Evolutionary conservation across 2,113 vertebrate genomes (phyloP), one percentile per base, ranked within the genome.

Genomic region (Paradoxurus hermaphroditus): DNA sequence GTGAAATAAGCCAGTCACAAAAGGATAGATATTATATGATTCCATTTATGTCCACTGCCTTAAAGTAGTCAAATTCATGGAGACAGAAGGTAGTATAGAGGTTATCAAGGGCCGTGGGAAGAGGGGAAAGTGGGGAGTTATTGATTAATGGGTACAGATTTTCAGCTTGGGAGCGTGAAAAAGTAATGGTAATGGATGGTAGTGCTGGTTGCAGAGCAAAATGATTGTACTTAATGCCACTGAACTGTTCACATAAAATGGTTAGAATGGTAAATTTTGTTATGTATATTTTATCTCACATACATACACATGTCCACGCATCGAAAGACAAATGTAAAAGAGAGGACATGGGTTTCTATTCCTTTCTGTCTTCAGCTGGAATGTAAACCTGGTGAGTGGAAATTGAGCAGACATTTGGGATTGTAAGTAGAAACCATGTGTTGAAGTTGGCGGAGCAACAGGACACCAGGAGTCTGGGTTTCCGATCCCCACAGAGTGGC

Each of bases 291-390:
- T 73, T 85, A 63, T 34, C n/a, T 56, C 4, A 44, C 15, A 36
- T 5, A 18, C 34, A 36, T 0, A 25, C 46, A 70, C 23, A 36
- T 9, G 13, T 7, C 2, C 3, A 3, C 21, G 21, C 8, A 23
- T 51, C 18, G 7, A 56, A 44, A 56, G 75, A 34, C 56, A 41
- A 9, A n/a, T 4, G 18, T 11, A 82, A 29, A 68, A 34, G 16
- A 63, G 3, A 91, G 39, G 19, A 36, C 31, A 6, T 73, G 29
- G 34, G 15, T 4, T 13, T 88, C 21, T 36, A 44, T 6, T 65
- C 34, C 34, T 3, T 53, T 91, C 62, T 88, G 31, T 18, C 46
- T 31, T 46, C 75, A 39, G 44, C 46, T 75, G 67, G 84, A 67
- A 92, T 56, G 2, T 31, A 95, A 56, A 53, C 13, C 36, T 44